Evolutionary conservation across 2,888 invertebrate species (phyloP).

Genomic region (Cephus runcator): DNA sequence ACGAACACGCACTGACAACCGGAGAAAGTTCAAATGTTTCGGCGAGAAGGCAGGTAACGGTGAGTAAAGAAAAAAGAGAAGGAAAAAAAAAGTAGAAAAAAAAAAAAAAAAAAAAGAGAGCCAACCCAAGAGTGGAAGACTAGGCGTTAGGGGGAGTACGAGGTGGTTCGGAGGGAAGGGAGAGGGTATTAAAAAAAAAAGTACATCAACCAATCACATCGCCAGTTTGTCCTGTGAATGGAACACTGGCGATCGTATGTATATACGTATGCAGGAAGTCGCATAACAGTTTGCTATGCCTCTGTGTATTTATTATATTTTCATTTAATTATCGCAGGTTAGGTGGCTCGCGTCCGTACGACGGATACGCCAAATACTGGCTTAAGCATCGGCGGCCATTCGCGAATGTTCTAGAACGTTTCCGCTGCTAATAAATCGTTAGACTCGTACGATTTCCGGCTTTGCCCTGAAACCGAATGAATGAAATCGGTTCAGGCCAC

Average conservation of each 20-base stretch:
- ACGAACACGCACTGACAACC: not conserved
- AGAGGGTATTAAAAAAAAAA: not conserved
- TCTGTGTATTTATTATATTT: slow-evolving; percentile 33
- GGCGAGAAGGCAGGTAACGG: not conserved
- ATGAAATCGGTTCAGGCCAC: slow-evolving; percentile 19
- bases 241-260: not conserved
- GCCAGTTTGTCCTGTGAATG: not conserved
- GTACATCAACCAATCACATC: not conserved
- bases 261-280: slow-evolving; percentile 26
- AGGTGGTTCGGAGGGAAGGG: not conserved
- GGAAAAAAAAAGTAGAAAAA: not conserved
- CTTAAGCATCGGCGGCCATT: not conserved
- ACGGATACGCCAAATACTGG: not conserved
- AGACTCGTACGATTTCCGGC: slow-evolving; percentile 49
- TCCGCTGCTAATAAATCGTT: slow-evolving; percentile 38
- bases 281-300: slow-evolving; percentile 22
- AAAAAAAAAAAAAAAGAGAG: no score
- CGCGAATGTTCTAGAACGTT: slow-evolving; percentile 11
- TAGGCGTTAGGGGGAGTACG: not conserved
- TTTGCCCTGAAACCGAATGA: slow-evolving; percentile 30
- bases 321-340: slow-evolving; percentile 39
- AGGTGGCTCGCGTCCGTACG: not conserved
- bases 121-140: not conserved
- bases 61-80: not conserved
- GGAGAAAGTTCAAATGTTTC: not conserved